Percentiles rank a stretch among this genome's conserved stretches.
Evolutionary conservation across 2,797 vertebrate species (phyloP).

Genomic region (Toxotes lorentzi): DNA sequence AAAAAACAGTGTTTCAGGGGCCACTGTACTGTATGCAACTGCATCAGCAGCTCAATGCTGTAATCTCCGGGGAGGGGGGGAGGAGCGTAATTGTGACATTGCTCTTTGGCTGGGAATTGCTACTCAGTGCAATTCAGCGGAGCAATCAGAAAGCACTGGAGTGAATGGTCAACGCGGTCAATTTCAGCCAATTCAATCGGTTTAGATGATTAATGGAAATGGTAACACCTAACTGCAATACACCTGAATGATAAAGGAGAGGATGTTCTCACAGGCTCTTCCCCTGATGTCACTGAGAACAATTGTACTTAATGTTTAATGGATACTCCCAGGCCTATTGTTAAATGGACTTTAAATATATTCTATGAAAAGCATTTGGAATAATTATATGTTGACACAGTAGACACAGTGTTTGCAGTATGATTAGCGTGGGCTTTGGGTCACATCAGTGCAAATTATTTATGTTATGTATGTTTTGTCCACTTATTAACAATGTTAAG

Average conservation of each 20-base stretch:
- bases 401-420: background rate
- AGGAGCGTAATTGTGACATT: conserved; percentile 77
- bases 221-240: conserved; percentile 27
- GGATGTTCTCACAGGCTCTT: conserved; percentile 7
- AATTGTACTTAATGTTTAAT: background rate
- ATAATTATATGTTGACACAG: background rate
- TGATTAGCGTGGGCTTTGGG: no score
- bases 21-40: conserved; percentile 58
- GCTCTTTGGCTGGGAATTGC: conserved; percentile 73
- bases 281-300: background rate
- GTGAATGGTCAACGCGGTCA: conserved; percentile 61
- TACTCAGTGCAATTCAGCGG: conserved; percentile 66
- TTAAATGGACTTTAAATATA: background rate
- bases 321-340: background rate
- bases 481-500: background rate
- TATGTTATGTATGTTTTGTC: no score
- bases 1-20: conserved; percentile 72
- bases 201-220: conserved; percentile 64
- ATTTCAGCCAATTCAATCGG: conserved; percentile 52
- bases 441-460: no score
- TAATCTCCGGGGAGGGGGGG: conserved; percentile 61
- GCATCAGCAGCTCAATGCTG: conserved; percentile 78
- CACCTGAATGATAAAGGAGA: conserved; percentile 33
- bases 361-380: background rate
- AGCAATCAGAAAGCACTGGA: conserved; percentile 67